Base-by-base conservation (phyloP, 2,888 invertebrate genomes). In the Diloba caeruleocephala region DNA sequence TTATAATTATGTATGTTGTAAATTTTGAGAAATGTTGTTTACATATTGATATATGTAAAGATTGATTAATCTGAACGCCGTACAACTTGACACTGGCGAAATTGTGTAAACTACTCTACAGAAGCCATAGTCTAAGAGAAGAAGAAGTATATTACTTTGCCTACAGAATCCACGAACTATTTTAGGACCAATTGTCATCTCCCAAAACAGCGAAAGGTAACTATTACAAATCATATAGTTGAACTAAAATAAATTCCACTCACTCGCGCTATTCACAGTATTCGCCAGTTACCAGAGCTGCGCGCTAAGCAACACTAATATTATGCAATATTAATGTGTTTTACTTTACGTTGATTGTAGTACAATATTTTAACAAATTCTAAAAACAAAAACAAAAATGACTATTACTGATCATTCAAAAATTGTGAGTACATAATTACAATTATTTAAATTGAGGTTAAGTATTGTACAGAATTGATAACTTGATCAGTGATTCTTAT, bases 341-440 rank as follows among this genome's bases (percentile, higher is more conserved):
- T 17, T 29, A 31, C 9, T 31, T 17, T 13, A 29, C 28, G 15
- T 26, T 8, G 2, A 3, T 13, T 39, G 5, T 32, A 26, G 13
- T 37, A 8, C 10, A 19, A 4, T 8, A 10, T 9, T 12, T 12
- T 15, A 25, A 13, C 6, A 43, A 15, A n/a, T 29, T 21, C 14
- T 12, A 37, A 28, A 13, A 26, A 13, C 6, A 13, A 14, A n/a
- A n/a, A 29, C 23, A 32, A 74, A 64, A 66, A 84, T 84, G 83
- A 36, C 75, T 55, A 13, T 69, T 28, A 62, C 64, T 34, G 56
- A 75, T 21, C 76, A 77, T 56, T 64, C 78, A 9, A 84, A 79
- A 78, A 60, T 84, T 25, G 85, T 85, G 73, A 84, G 85, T 84
- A 71, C 34, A 10, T 63, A 51, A 51, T 56, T 48, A 56, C 21